A percentile compares a stretch with the other conserved stretches of the same genome.
These are phyloP conservation scores for Erebia ligea DNA, from an alignment of 2,888 invertebrate species.

Conservation along the genomic window DNA sequence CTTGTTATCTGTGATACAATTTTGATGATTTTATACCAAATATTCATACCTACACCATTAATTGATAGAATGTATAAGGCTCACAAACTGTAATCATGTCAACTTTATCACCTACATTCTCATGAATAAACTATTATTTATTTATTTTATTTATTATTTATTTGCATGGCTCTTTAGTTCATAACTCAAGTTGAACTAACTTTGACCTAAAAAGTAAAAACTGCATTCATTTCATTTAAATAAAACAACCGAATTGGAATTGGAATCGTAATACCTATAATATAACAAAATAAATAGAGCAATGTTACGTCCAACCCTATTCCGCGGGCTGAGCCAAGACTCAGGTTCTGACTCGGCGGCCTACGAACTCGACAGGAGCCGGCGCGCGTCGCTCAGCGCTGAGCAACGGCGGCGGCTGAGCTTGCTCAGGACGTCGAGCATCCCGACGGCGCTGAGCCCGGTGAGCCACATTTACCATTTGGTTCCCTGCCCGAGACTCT, in stretches of 20 bases:
- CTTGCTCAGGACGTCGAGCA: constrained; percentile 69
- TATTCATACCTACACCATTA: too few species aligned
- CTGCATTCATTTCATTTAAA: not conserved
- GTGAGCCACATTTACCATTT: constrained; percentile 84
- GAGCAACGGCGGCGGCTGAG: constrained; percentile 74
- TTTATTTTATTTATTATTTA: too few species aligned
- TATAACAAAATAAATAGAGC: constrained; percentile 19
- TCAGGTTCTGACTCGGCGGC: constrained; percentile 61
- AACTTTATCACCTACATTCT: too few species aligned
- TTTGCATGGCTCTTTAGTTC: too few species aligned
- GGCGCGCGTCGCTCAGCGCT: constrained; percentile 72
- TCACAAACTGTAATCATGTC: too few species aligned
- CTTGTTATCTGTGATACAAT: too few species aligned
- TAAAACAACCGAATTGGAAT: not conserved
- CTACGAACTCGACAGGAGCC: constrained; percentile 75
- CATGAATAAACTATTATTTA: too few species aligned
- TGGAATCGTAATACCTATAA: constrained; percentile 6
- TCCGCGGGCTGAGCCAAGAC: constrained; percentile 68
- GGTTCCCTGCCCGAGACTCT: constrained; percentile 81
- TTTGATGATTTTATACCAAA: too few species aligned
- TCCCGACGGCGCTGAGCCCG: constrained; percentile 71
- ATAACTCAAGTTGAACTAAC: not conserved
- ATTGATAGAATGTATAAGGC: too few species aligned
- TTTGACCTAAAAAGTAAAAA: not conserved
- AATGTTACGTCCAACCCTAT: constrained; percentile 72